Evolutionary conservation across 2,113 vertebrate genomes (phyloP).

Genomic region (Bos indicus): DNA sequence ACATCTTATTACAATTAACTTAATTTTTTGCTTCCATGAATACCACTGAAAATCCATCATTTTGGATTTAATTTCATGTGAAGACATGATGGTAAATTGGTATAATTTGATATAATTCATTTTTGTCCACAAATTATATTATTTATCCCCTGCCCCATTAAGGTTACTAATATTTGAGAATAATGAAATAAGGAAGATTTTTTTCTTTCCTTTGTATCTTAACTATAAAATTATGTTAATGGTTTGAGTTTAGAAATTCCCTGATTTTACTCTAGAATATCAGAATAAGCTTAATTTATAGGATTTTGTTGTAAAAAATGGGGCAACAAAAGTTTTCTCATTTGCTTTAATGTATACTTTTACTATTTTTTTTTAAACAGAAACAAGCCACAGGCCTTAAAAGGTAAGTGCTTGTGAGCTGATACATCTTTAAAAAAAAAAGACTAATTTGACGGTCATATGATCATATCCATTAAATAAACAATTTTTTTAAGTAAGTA

Average conservation of each 20-base stretch:
- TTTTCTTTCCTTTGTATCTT: neutral
- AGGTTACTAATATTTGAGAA: neutral
- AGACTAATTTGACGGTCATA: neutral
- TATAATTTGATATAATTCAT: neutral
- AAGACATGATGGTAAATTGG: neutral
- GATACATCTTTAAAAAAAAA: neutral
- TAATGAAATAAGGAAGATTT: neutral
- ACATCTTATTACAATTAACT: neutral
- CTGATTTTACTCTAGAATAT: neutral
- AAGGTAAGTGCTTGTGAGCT: neutral
- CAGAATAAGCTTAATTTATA: neutral
- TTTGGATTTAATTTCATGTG: constrained; percentile 14
- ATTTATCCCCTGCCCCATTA: neutral
- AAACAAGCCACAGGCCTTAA: neutral
- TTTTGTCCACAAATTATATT: neutral
- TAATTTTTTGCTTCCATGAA: neutral
- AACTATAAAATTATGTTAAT: neutral
- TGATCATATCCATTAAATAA: neutral
- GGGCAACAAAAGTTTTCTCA: neutral
- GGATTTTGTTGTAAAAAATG: neutral
- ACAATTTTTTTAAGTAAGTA: neutral
- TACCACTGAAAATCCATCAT: neutral
- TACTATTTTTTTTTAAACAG: neutral
- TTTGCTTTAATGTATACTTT: neutral
- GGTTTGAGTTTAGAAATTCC: neutral